Evolutionary conservation across 2,113 vertebrate species (phyloP), one percentile per base, ranked within the genome.

Genomic region (Urocitellus parryii): DNA sequence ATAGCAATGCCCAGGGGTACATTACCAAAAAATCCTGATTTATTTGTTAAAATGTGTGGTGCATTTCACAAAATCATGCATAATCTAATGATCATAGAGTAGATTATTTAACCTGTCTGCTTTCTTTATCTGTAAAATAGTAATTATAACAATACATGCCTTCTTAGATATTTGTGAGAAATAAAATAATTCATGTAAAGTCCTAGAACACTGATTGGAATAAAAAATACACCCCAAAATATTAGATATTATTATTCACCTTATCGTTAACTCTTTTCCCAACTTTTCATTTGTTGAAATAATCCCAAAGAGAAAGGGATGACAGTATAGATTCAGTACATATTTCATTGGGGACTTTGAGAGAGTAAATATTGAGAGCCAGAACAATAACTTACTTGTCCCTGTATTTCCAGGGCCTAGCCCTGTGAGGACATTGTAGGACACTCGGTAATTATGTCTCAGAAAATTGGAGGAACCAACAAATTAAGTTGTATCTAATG

Each of bases 211-310:
- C 14, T 94, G 7, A 14, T 37, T 90, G 12, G 17, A 91, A 80
- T 51, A 61, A 25, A 83, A 91, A 88, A 88, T 29, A 1, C 3
- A 82, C 32, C 24, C 12, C 61, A 45, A 68, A 83, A 67, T 91
- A 6, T 78, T 74, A 73, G 10, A 48, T 56, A 24, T 32, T 37
- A 2, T 73, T 56, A 63, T 73, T 83, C 1, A 29, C 53, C 58
- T 29, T 61, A 48, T 39, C 32, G 18, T 58, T 24, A 81, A 78
- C 51, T 42, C 22, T 58, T 82, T 65, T 37, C 32, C 18, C 45
- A 53, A 63, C 63, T 87, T 94, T 56, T n/a, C 25, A 18, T 37
- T 88, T 79, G 72, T 80, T 92, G 45, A 89, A 80, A 76, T 51
- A 80, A 78, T 84, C 53, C 6, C 25, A 48, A 7, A 74, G 45